These are phyloP conservation scores for Forbesichthys agassizii DNA, from an alignment of 2,113 vertebrate genomes.

Conservation along the genomic window DNA sequence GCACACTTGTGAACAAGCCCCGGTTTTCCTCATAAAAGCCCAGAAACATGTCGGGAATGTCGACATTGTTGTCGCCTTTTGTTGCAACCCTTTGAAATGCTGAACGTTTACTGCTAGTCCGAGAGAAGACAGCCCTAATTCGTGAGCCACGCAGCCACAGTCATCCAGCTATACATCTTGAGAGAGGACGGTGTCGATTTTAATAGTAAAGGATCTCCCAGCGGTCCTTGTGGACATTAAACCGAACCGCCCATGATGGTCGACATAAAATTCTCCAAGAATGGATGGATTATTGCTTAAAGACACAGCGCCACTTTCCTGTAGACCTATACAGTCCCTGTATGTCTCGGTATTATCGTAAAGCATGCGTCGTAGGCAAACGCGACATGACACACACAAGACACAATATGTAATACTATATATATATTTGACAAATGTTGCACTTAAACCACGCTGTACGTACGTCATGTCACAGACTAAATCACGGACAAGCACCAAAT, in stretches of 20 bases:
- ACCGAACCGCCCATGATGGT: slow-evolving; percentile 71
- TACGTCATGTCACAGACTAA: too few relatives aligned
- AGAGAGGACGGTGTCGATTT: slow-evolving; percentile 48
- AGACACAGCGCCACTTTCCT: slow-evolving; percentile 67
- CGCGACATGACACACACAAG: neutral
- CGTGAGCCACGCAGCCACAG: slow-evolving; percentile 43
- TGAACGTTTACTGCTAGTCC: slow-evolving; percentile 60
- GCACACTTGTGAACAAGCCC: slow-evolving; percentile 34
- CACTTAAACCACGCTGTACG: too few relatives aligned
- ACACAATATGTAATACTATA: neutral
- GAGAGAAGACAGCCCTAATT: slow-evolving; percentile 44
- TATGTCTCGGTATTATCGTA: slow-evolving; percentile 20
- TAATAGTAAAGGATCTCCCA: slow-evolving; percentile 71
- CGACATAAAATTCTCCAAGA: slow-evolving; percentile 72
- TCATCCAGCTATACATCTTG: slow-evolving; percentile 24
- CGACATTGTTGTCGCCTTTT: slow-evolving; percentile 57
- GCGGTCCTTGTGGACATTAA: slow-evolving; percentile 73
- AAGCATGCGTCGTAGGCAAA: slow-evolving; percentile 33
- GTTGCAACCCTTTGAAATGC: slow-evolving; percentile 71
- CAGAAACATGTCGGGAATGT: slow-evolving; percentile 64
- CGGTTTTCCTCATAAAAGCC: slow-evolving; percentile 47
- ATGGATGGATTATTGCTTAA: slow-evolving; percentile 75
- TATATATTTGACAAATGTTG: slow-evolving; percentile 1
- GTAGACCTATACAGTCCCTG: slow-evolving; percentile 7
- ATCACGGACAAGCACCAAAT: too few relatives aligned